These are phyloP conservation scores for Uria aalge DNA, from an alignment of 2,113 vertebrate genomes.

Conservation along the genomic window DNA sequence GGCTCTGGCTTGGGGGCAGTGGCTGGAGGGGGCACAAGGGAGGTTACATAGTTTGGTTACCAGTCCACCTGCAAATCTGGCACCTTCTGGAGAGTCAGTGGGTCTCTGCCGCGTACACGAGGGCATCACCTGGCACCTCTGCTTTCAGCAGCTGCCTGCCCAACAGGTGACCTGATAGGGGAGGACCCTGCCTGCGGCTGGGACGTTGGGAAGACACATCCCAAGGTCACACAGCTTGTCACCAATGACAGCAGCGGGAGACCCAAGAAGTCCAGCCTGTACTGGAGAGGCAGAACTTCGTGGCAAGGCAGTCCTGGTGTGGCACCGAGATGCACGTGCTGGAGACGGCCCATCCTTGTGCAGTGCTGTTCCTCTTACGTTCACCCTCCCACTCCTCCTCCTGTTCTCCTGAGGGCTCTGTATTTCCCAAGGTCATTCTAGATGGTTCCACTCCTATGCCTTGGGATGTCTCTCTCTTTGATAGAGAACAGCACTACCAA, in stretches of 20 bases:
- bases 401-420: background rate
- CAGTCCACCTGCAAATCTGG: background rate
- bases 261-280: background rate
- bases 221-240: background rate
- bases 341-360: accelerated
- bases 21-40: background rate
- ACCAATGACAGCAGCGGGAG: background rate
- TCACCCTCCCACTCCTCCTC: background rate
- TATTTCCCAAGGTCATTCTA: background rate
- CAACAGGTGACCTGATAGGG: background rate
- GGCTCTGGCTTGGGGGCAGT: background rate
- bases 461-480: background rate
- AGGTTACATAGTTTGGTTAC: background rate
- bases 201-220: accelerated
- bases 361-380: background rate
- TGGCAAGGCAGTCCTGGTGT: background rate
- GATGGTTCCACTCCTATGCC: background rate
- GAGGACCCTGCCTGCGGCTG: background rate
- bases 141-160: background rate
- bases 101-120: accelerated
- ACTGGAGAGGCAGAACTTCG: background rate
- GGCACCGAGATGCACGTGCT: accelerated
- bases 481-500: background rate
- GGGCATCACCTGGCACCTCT: background rate
- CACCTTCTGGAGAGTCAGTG: background rate